Conservation (phyloP, 2,797 vertebrate genomes). For the Danio albolineatus region DNA sequence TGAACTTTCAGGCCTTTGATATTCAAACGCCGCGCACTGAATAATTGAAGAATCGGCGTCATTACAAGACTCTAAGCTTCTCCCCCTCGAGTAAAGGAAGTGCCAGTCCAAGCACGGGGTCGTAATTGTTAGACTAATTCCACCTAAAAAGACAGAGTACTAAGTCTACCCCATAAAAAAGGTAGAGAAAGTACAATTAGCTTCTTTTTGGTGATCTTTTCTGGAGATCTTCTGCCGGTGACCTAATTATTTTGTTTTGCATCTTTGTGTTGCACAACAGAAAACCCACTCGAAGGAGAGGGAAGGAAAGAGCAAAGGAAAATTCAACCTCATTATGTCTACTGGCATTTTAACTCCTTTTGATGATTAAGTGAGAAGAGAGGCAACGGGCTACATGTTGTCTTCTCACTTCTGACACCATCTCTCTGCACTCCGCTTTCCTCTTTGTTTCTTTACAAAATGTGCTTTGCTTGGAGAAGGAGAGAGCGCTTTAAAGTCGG, state of each 20-base stretch:
- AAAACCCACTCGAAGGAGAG: conserved; percentile 43
- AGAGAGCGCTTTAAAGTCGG: conserved; percentile 74
- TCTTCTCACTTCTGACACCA: conserved; percentile 71
- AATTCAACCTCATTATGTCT: conserved; percentile 80
- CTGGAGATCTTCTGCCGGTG: conserved; percentile 54
- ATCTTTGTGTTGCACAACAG: conserved; percentile 53
- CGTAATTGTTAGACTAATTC: conserved; percentile 44
- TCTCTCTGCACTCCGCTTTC: conserved; percentile 64
- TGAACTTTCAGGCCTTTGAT: conserved; percentile 57
- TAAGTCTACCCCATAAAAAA: conserved; percentile 49
- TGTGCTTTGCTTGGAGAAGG: conserved; percentile 56
- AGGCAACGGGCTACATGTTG: conserved; percentile 63
- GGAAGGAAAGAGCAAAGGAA: conserved; percentile 39
- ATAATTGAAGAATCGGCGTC: conserved; percentile 59
- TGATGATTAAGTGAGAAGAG: conserved; percentile 79
- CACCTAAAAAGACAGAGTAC: conserved; percentile 31
- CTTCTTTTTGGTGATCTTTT: conserved; percentile 40
- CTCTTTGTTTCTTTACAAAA: conserved; percentile 65
- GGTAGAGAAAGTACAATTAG: conserved; percentile 41
- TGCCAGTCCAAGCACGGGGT: conserved; percentile 23
- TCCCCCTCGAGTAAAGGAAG: conserved; percentile 19
- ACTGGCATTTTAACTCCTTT: conserved; percentile 79
- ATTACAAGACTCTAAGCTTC: conserved; percentile 46
- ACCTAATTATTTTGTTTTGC: conserved; percentile 68
- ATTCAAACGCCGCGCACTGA: conserved; percentile 56